phyloP scores from a whole-genome alignment of 2,113 vertebrate species.

The Natator depressus region DNA sequence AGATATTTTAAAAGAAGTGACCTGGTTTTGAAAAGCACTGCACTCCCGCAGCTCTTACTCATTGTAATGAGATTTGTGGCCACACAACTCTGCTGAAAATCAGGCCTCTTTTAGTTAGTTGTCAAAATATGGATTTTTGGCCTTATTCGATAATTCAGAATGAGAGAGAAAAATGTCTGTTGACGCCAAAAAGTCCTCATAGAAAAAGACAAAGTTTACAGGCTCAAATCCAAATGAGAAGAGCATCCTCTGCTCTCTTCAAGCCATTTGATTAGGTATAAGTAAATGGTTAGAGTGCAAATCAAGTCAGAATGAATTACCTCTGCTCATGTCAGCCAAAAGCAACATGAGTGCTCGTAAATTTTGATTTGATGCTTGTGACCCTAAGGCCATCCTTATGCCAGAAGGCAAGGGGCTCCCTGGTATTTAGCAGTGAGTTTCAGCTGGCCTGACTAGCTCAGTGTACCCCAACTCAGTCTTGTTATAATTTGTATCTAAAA shows the following conservation, averaged over 20 bases:
- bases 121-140: neutral
- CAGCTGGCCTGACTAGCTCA: too few relatives aligned
- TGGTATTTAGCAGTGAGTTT: too few relatives aligned
- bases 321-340: neutral
- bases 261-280: conserved; percentile 4
- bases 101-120: neutral
- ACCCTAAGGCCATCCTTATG: too few relatives aligned
- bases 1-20: neutral
- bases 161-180: neutral
- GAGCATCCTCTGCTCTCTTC: neutral
- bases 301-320: conserved; percentile 6
- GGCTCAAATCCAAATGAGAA: neutral
- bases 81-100: neutral
- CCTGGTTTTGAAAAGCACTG: neutral
- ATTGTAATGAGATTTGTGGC: neutral
- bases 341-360: neutral
- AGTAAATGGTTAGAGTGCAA: conserved; percentile 11
- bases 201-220: neutral
- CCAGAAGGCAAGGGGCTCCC: too few relatives aligned
- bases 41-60: neutral
- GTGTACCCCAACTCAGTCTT: too few relatives aligned
- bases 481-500: too few relatives aligned
- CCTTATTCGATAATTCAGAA: neutral
- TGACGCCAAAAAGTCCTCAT: neutral
- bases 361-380: too few relatives aligned